A percentile compares a stretch with the other conserved stretches of the same genome.
These are phyloP conservation scores for Spilosoma lubricipeda DNA, from an alignment of 2,888 invertebrate species.

Conservation along the genomic window DNA sequence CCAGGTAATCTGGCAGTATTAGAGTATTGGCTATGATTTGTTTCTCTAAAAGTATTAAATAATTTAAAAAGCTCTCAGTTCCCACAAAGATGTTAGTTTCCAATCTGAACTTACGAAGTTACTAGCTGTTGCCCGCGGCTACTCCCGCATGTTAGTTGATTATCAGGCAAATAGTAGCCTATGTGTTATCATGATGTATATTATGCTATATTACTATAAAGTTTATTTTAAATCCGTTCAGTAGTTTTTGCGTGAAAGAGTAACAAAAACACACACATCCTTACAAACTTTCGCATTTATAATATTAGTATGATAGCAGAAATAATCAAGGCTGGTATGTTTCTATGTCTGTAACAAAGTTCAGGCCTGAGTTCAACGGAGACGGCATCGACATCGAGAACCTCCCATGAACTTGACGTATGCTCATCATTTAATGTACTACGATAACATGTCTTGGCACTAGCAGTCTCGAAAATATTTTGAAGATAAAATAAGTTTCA, in stretches of 20 bases:
- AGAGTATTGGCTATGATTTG: no score
- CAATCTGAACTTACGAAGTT: background rate
- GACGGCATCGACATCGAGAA: constrained; percentile 34
- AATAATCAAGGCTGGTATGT: background rate
- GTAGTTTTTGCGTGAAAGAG: no score
- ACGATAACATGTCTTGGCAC: constrained; percentile 23
- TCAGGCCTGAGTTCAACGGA: constrained; percentile 12
- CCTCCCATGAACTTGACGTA: constrained; percentile 45
- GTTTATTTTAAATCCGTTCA: no score
- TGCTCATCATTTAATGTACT: constrained; percentile 21
- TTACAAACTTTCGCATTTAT: no score
- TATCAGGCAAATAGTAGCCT: no score
- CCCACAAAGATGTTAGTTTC: background rate
- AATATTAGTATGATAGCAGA: no score
- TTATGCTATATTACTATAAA: no score
- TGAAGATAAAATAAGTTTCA: background rate
- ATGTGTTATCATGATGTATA: no score
- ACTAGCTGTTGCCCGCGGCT: no score
- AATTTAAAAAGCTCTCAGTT: background rate
- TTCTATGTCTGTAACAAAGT: background rate
- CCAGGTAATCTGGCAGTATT: no score
- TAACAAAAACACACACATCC: no score
- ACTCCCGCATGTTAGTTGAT: no score
- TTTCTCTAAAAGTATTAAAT: background rate
- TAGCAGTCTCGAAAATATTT: constrained; percentile 11